A percentile compares a stretch with the other conserved stretches of the same genome.
Evolutionary conservation across 2,113 vertebrate species (phyloP).

Genomic region (Oreotrochilus melanogaster): DNA sequence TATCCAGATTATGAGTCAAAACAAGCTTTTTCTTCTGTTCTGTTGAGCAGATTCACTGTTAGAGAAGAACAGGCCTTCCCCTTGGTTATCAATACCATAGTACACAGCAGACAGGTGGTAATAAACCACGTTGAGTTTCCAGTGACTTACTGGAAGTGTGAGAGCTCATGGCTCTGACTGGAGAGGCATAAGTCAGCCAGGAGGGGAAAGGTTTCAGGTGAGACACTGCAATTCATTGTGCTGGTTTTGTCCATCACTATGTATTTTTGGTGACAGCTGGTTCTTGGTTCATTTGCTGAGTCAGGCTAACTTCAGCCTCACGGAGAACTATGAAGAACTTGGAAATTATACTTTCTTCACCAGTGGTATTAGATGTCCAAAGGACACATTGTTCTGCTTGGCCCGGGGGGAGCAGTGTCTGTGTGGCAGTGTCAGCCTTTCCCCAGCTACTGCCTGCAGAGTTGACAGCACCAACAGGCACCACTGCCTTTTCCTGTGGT

Average conservation of each 20-base stretch:
- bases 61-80: not conserved
- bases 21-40: constrained; percentile 24
- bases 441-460: not conserved
- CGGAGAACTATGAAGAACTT: not conserved
- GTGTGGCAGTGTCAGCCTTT: accelerated
- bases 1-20: constrained; percentile 26
- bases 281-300: not conserved
- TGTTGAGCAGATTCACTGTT: not conserved
- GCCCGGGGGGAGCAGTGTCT: accelerated
- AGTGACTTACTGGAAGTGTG: not conserved
- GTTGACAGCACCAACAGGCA: accelerated
- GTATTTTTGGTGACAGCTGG: not conserved
- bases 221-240: not conserved
- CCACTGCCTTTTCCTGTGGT: accelerated
- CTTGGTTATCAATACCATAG: not conserved
- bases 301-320: not conserved
- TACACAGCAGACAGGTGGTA: not conserved
- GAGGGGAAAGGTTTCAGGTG: not conserved
- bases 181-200: not conserved
- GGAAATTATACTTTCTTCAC: not conserved
- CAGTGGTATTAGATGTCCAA: not conserved
- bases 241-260: not conserved
- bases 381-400: not conserved
- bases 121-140: not conserved
- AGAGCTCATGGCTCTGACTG: not conserved